phyloP scores from a whole-genome alignment of 2,113 vertebrate genomes.

The Malurus cyaneus region DNA sequence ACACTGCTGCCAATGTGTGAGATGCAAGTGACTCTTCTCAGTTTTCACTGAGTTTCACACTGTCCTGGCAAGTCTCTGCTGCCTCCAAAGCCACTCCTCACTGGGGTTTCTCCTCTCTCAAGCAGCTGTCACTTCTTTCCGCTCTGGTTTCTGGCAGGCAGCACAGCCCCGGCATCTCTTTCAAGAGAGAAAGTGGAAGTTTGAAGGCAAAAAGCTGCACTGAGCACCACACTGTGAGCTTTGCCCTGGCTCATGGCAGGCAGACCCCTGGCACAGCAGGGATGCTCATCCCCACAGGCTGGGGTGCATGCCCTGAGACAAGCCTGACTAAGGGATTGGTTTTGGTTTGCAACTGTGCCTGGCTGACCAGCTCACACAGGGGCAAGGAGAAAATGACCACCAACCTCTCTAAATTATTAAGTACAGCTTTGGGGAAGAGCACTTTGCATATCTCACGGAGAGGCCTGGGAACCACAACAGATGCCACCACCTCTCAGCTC shows the following conservation, averaged over 20 bases:
- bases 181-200: not conserved
- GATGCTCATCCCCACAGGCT: rapidly evolving
- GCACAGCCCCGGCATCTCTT: not conserved
- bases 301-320: rapidly evolving
- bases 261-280: not conserved
- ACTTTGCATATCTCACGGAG: rapidly evolving
- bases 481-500: not conserved
- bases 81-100: not conserved
- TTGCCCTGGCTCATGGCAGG: not conserved
- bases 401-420: not conserved
- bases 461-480: constrained; percentile 45
- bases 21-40: not conserved
- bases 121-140: not conserved
- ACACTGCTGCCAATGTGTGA: not conserved
- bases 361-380: not conserved
- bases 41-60: not conserved
- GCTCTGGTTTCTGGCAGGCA: not conserved
- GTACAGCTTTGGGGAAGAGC: not conserved
- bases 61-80: not conserved
- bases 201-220: not conserved
- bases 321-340: not conserved
- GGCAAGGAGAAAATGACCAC: not conserved
- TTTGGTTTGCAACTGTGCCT: not conserved
- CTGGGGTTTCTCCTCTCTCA: not conserved
- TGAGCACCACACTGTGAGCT: not conserved